These are phyloP conservation scores for Sprattus sprattus DNA, from an alignment of 2,113 vertebrate species.

Conservation along the genomic window DNA sequence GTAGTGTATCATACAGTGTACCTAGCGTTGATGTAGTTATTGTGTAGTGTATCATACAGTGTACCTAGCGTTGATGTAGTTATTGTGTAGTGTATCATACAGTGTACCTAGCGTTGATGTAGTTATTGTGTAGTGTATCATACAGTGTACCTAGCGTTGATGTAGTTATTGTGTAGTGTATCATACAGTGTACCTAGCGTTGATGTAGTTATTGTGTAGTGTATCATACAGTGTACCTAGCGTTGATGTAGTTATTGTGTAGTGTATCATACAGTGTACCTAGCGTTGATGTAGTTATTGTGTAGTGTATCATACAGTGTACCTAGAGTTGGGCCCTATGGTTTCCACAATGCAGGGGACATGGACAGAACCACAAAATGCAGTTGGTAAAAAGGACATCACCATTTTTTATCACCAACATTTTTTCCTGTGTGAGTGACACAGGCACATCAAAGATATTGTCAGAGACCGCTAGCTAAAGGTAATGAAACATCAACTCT, in stretches of 20 bases:
- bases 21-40: not conserved
- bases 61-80: not conserved
- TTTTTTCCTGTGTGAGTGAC: too few species aligned
- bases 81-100: not conserved
- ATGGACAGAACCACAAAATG: too few species aligned
- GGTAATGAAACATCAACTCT: too few species aligned
- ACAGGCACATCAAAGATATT: not conserved
- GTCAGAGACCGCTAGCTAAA: too few species aligned
- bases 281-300: not conserved
- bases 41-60: not conserved
- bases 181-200: not conserved
- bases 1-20: not conserved
- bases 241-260: not conserved
- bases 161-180: not conserved
- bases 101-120: not conserved
- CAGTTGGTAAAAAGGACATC: too few species aligned
- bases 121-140: not conserved
- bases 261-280: not conserved
- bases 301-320: not conserved
- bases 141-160: not conserved
- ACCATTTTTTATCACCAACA: too few species aligned
- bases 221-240: not conserved
- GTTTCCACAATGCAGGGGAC: too few species aligned
- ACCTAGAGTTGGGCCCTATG: too few species aligned
- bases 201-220: not conserved